These are phyloP conservation scores for Thumatha senex DNA, from an alignment of 2,888 invertebrate genomes.

Conservation along the genomic window DNA sequence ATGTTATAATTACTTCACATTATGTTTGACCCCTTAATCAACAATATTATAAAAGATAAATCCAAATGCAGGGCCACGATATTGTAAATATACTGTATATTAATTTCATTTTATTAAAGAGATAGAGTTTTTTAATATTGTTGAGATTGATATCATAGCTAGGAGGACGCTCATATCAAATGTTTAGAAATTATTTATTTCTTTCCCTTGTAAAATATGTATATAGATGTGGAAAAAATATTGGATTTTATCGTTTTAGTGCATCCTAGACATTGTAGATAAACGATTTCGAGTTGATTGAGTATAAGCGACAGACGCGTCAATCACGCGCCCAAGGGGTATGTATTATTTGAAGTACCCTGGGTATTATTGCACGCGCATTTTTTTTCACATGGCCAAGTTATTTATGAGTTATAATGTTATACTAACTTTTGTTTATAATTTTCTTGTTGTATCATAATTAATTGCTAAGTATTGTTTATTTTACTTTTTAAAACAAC, in stretches of 20 bases:
- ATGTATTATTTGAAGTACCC: too few relatives aligned
- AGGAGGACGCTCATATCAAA: constrained; percentile 77
- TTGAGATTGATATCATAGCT: constrained; percentile 60
- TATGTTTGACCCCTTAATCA: constrained; percentile 6
- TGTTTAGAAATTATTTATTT: constrained; percentile 75
- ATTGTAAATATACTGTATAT: constrained; percentile 63
- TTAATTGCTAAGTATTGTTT: constrained; percentile 10
- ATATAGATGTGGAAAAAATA: constrained; percentile 71
- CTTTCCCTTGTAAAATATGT: constrained; percentile 79
- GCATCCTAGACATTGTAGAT: constrained; percentile 60
- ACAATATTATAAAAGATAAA: constrained; percentile 19
- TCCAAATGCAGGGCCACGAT: constrained; percentile 25
- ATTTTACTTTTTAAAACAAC: constrained; percentile 7
- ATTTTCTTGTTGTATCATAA: constrained; percentile 8
- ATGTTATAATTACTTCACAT: not conserved
- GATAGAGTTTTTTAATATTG: constrained; percentile 44
- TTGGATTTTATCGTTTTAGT: constrained; percentile 61
- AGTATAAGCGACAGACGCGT: constrained; percentile 10
- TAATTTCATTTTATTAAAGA: constrained; percentile 49
- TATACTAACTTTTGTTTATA: constrained; percentile 12
- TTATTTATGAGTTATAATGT: constrained; percentile 8
- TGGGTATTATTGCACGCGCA: not conserved
- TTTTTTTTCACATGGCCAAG: not conserved
- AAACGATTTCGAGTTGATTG: constrained; percentile 52
- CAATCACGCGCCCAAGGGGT: constrained; percentile 2